Evolutionary conservation across 2,888 invertebrate genomes (phyloP).

Genomic region (Hirtodrosophila cameraria): DNA sequence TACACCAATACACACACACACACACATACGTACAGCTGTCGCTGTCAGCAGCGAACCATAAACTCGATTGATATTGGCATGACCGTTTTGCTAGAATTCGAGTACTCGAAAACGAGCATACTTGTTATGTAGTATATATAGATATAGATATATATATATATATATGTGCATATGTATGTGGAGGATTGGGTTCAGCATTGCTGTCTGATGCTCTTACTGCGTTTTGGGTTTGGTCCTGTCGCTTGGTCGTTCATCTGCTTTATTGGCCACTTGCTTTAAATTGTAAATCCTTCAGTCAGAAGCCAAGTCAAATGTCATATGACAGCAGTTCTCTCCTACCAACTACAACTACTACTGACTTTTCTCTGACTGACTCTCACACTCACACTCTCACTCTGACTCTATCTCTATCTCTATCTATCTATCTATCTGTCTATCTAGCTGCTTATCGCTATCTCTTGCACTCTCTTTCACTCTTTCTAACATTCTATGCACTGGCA

Average conservation of each 20-base stretch:
- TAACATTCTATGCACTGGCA: slow-evolving; percentile 35
- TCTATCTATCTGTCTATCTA: slow-evolving; percentile 9
- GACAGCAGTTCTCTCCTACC: slow-evolving; percentile 57
- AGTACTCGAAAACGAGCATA: slow-evolving; percentile 41
- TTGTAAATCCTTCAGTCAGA: slow-evolving; percentile 74
- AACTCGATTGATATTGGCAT: slow-evolving; percentile 72
- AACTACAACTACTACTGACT: slow-evolving; percentile 29
- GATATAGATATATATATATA: slow-evolving; percentile 3
- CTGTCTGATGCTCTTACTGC: slow-evolving; percentile 37
- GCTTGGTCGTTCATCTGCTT: slow-evolving; percentile 73
- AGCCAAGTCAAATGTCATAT: slow-evolving; percentile 76
- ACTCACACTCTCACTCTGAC: slow-evolving; percentile 12
- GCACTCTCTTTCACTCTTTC: slow-evolving; percentile 10
- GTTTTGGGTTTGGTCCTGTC: slow-evolving; percentile 35
- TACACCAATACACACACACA: neutral
- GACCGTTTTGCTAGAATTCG: slow-evolving; percentile 54
- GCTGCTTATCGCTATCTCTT: neutral
- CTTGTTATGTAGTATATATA: slow-evolving; percentile 2
- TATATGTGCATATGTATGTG: slow-evolving; percentile 11
- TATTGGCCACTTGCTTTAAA: slow-evolving; percentile 78
- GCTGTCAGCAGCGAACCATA: slow-evolving; percentile 56
- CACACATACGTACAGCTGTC: slow-evolving; percentile 29
- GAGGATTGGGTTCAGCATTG: slow-evolving; percentile 22
- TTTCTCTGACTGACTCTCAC: no score
- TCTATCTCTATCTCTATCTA: slow-evolving; percentile 9